Conservation (phyloP, 1,140 invertebrate genomes). For the Cyclina sinensis region DNA sequence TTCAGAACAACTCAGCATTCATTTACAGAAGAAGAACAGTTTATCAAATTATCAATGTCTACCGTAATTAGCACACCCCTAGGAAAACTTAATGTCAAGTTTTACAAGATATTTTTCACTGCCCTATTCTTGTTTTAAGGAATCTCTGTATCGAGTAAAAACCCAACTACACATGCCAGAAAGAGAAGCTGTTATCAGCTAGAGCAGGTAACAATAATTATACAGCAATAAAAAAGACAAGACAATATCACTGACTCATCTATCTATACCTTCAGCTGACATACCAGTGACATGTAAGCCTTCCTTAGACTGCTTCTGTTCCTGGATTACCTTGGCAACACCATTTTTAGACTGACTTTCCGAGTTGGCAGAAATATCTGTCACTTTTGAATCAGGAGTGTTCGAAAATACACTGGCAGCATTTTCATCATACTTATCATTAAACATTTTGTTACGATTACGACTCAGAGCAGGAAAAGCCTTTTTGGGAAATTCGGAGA, state of each 20-base stretch:
- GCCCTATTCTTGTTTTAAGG: too few species aligned
- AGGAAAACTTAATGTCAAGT: too few species aligned
- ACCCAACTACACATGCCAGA: neutral
- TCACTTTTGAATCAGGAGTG: neutral
- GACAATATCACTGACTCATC: constrained; percentile 8
- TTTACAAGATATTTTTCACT: too few species aligned
- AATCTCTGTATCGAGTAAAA: too few species aligned
- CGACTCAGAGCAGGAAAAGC: constrained; percentile 28
- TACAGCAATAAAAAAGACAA: neutral
- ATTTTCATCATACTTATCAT: constrained; percentile 67
- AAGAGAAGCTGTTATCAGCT: neutral
- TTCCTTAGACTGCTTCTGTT: constrained; percentile 8
- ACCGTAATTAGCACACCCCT: too few species aligned
- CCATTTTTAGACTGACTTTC: neutral
- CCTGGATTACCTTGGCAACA: constrained; percentile 18
- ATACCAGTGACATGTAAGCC: constrained; percentile 5
- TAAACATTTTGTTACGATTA: constrained; percentile 61
- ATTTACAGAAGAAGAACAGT: too few species aligned
- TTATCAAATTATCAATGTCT: too few species aligned
- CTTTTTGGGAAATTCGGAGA: constrained; percentile 35
- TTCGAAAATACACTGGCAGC: constrained; percentile 20
- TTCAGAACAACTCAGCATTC: too few species aligned
- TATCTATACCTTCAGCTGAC: constrained; percentile 4
- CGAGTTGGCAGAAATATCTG: neutral
- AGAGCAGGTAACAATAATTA: neutral